Evolutionary conservation across 2,113 vertebrate genomes (phyloP).

Genomic region (Saccopteryx leptura): DNA sequence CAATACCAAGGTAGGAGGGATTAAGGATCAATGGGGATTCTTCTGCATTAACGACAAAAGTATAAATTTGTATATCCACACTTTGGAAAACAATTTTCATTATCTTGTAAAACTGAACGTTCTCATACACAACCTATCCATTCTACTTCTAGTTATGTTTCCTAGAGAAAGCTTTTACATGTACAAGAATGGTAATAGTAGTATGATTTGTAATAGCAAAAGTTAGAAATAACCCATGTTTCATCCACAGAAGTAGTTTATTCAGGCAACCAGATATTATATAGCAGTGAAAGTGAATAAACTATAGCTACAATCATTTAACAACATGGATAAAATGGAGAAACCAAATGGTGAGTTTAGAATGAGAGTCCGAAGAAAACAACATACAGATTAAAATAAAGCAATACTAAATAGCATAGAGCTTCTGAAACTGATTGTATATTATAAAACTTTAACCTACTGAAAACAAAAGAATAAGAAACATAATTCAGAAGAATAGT

Average conservation of each 20-base stretch:
- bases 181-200: background rate
- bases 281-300: background rate
- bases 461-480: background rate
- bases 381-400: conserved; percentile 4
- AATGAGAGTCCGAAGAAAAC: background rate
- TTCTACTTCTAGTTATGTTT: background rate
- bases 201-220: background rate
- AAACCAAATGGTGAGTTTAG: conserved; percentile 10
- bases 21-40: background rate
- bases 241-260: background rate
- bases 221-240: background rate
- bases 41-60: too few species aligned
- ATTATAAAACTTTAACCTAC: background rate
- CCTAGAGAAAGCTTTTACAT: background rate
- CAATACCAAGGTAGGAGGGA: background rate
- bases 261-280: background rate
- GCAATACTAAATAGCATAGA: background rate
- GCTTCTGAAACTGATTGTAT: background rate
- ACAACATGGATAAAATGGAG: background rate
- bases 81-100: too few species aligned
- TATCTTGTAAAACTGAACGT: background rate
- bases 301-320: background rate
- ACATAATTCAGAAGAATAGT: background rate
- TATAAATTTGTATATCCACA: background rate
- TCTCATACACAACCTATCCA: background rate